Base-by-base conservation (phyloP, 2,113 vertebrate genomes). In the Cephalopholis sonnerati region DNA sequence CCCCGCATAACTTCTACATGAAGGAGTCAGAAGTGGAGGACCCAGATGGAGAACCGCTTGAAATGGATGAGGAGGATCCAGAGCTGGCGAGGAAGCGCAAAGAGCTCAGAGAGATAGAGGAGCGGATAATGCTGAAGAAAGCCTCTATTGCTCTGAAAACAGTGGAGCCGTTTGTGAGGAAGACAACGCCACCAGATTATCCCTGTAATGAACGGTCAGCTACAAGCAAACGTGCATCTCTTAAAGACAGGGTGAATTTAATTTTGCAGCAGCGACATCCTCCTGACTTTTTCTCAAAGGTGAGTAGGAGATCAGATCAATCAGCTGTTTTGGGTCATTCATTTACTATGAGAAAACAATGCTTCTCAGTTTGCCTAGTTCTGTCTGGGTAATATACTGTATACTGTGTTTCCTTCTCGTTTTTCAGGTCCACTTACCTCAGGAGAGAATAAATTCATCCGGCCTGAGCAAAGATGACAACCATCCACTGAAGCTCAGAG, bases 401-500 rank as follows among this genome's bases (percentile, higher is more conserved):
- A n/a, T 4, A 15, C 15, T 65, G n/a, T 0, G 9, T 10, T 67
- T 4, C 0, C 54, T 62, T 4, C 7, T 70, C 55, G 1, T 27
- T 25, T 13, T 79, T 64, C 77, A 84, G 81, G 12, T 78, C 36
- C 66, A 3, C 13, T 44, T 27, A 0, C 24, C 29, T 1, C 64
- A 20, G 61, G 69, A 57, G 39, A 81, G 16, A 75, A 12, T 5
- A 0, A 67, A 59, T 44, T 55, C 66, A 0, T 70, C 63, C 18
- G 41, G 36, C 12, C 41, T 1, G 15, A 78, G 48, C 0, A 55
- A 22, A 55, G 51, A 29, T 0, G 1, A 87, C 12, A 68, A 90
- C 2, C 91, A 93, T 82, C 91, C 89, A 0, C 79, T 94, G 44
- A 90, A 91, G 75, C 79, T 77, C 67, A 76, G 92, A 73, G 85